These are phyloP conservation scores for Drosophila paracracens DNA, from an alignment of 2,888 invertebrate species.

Conservation along the genomic window DNA sequence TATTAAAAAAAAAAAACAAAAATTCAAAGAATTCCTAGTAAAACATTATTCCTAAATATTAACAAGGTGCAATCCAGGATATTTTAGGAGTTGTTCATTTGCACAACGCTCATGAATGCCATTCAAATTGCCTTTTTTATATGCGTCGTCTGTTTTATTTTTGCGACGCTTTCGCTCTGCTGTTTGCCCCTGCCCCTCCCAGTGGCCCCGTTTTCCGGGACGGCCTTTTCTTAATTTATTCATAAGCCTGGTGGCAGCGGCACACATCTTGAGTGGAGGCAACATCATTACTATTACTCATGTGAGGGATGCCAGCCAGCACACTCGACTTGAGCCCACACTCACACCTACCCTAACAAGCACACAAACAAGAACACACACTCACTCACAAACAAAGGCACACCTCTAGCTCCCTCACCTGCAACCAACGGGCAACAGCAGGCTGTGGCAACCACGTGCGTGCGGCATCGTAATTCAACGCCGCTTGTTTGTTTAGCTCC, in stretches of 20 bases:
- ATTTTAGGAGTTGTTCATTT: constrained; percentile 23
- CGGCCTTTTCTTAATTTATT: constrained; percentile 75
- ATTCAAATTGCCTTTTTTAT: constrained; percentile 77
- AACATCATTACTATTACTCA: constrained; percentile 81
- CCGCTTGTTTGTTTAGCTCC: constrained; percentile 73
- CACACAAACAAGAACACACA: constrained; percentile 6
- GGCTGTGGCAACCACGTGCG: constrained; percentile 64
- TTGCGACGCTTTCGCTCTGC: constrained; percentile 47
- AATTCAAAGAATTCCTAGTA: too few relatives aligned
- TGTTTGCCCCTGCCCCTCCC: background rate
- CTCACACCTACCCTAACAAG: constrained; percentile 20
- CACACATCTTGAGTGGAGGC: constrained; percentile 63
- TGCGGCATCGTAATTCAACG: constrained; percentile 78
- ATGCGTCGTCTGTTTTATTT: constrained; percentile 67
- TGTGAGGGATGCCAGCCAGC: constrained; percentile 52
- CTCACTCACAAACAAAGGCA: background rate
- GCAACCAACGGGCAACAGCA: constrained; percentile 20
- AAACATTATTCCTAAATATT: background rate
- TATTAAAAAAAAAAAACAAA: background rate
- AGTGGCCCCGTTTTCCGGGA: constrained; percentile 30
- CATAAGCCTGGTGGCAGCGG: constrained; percentile 75
- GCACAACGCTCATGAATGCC: constrained; percentile 38
- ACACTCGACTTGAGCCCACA: constrained; percentile 41
- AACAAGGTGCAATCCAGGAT: constrained; percentile 36
- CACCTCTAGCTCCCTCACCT: constrained; percentile 12